phyloP scores from a whole-genome alignment of 2,113 vertebrate species.

The Bujurquina vittata region DNA sequence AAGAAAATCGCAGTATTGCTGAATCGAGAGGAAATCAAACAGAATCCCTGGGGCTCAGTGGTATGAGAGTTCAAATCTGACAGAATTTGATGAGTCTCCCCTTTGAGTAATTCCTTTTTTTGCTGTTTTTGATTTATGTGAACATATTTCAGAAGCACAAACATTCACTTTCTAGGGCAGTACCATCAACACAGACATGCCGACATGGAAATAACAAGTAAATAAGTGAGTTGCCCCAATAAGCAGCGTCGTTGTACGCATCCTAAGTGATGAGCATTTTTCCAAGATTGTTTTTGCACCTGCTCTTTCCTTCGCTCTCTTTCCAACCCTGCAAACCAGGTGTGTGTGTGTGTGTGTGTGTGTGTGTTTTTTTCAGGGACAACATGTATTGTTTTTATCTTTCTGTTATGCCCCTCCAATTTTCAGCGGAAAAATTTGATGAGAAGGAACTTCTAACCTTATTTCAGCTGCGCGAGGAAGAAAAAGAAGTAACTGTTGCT shows the following conservation, averaged over 20 bases:
- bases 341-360: not conserved
- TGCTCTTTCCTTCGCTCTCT: not conserved
- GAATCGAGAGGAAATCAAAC: conserved; percentile 66
- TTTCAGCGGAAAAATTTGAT: conserved; percentile 52
- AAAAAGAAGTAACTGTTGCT: conserved; percentile 57
- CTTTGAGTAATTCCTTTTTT: conserved; percentile 30
- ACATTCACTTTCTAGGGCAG: conserved; percentile 14
- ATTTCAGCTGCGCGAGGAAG: conserved; percentile 53
- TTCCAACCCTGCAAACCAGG: conserved; percentile 20
- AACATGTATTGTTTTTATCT: conserved; percentile 50
- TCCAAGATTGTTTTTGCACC: conserved; percentile 13
- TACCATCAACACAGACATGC: conserved; percentile 2
- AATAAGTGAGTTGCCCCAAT: conserved; percentile 51
- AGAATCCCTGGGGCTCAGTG: conserved; percentile 44
- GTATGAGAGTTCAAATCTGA: conserved; percentile 59
- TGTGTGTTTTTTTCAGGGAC: conserved; percentile 25
- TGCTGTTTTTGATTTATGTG: conserved; percentile 31
- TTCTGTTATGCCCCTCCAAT: conserved; percentile 54
- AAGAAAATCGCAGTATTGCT: conserved; percentile 61
- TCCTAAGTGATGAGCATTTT: conserved; percentile 33
- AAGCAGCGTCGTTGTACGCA: conserved; percentile 19
- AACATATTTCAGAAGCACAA: conserved; percentile 32
- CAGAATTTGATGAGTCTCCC: conserved; percentile 53
- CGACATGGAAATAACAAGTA: conserved; percentile 33
- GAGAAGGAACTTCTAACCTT: conserved; percentile 56